Evolutionary conservation across 2,113 vertebrate species (phyloP).

Genomic region (Numida meleagris): DNA sequence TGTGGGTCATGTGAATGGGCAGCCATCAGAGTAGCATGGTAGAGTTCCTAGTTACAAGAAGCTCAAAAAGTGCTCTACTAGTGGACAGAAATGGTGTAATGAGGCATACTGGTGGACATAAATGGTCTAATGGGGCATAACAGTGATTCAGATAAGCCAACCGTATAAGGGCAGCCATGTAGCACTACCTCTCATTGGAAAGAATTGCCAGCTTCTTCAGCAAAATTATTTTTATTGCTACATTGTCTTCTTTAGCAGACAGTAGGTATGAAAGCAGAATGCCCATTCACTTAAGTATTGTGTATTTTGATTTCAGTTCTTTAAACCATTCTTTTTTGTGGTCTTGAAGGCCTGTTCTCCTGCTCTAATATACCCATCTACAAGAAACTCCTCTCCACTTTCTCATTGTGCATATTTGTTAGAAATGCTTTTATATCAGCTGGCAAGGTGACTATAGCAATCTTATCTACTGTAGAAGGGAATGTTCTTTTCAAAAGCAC

Average conservation of each 20-base stretch:
- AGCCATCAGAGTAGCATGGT: neutral
- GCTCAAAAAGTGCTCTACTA: neutral
- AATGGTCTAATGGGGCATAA: neutral
- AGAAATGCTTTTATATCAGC: constrained; percentile 36
- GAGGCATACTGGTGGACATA: rapidly evolving
- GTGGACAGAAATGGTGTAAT: neutral
- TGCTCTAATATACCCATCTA: neutral
- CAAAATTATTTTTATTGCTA: constrained; percentile 1
- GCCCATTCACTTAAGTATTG: neutral
- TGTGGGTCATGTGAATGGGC: neutral
- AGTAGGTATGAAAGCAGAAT: constrained; percentile 27
- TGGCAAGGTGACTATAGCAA: constrained; percentile 31
- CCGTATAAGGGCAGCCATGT: rapidly evolving
- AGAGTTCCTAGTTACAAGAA: too few relatives aligned
- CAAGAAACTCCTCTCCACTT: neutral
- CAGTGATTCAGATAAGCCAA: neutral
- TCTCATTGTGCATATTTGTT: constrained; percentile 38
- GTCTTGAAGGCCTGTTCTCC: neutral
- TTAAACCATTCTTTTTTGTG: neutral
- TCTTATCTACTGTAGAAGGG: neutral
- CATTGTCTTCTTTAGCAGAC: constrained; percentile 21
- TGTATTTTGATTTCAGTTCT: neutral
- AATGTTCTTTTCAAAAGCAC: constrained; percentile 13
- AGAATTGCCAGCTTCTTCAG: neutral
- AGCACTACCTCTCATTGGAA: neutral